phyloP scores from a whole-genome alignment of 1,140 invertebrate genomes.

The Thaumatotibia leucotreta region DNA sequence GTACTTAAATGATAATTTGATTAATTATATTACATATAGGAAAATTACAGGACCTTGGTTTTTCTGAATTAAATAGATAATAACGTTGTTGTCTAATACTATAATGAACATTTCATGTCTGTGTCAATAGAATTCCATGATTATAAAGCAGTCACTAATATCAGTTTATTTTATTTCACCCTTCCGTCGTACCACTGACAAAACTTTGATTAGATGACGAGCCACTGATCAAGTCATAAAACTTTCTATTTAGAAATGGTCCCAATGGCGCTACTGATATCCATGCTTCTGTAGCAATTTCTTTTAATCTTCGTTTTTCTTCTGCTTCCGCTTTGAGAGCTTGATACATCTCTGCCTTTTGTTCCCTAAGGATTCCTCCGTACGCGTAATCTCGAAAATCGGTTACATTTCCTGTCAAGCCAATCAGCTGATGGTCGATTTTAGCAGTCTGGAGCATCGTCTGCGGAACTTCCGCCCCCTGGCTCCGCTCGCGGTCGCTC shows the following conservation, averaged over 20 bases:
- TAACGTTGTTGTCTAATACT: too few relatives aligned
- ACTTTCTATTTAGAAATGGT: not conserved
- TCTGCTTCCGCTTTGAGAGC: not conserved
- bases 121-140: not conserved
- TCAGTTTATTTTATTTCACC: not conserved
- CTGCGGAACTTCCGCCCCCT: not conserved
- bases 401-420: conserved; percentile 33
- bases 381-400: conserved; percentile 52
- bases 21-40: too few relatives aligned
- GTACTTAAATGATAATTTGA: too few relatives aligned
- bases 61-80: too few relatives aligned
- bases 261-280: not conserved
- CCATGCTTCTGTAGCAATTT: not conserved
- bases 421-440: conserved; percentile 34
- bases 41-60: too few relatives aligned
- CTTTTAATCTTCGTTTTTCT: not conserved
- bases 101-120: not conserved
- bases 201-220: not conserved
- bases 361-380: conserved; percentile 18
- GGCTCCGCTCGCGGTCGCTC: conserved; percentile 13
- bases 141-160: not conserved
- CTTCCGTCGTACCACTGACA: not conserved
- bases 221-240: not conserved
- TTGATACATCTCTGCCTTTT: conserved; percentile 32
- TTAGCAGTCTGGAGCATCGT: conserved; percentile 17